Conservation (phyloP, 2,797 vertebrate genomes). For the Phyllotis vaccarum region DNA sequence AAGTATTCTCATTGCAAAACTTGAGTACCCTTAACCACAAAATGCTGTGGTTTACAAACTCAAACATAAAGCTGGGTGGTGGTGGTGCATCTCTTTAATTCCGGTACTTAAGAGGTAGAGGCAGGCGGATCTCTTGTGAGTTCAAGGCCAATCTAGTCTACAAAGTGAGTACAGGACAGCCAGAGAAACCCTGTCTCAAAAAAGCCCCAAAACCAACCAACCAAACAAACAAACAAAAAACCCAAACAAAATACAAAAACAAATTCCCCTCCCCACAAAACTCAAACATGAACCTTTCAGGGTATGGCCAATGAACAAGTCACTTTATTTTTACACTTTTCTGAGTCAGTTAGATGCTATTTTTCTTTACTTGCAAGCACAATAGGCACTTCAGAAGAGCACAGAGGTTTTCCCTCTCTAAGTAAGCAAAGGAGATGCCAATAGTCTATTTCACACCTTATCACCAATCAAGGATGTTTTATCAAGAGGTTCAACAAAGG, state of each 20-base stretch:
- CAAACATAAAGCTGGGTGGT: rapidly evolving
- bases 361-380: conserved; percentile 46
- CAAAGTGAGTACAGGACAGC: too few relatives aligned
- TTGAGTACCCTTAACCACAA: conserved; percentile 42
- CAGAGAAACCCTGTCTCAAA: too few relatives aligned
- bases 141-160: too few relatives aligned
- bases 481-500: not conserved
- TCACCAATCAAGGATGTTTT: not conserved
- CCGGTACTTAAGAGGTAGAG: too few relatives aligned
- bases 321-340: conserved; percentile 6
- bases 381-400: not conserved
- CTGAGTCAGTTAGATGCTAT: conserved; percentile 44
- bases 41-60: not conserved
- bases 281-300: not conserved
- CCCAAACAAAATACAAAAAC: too few relatives aligned
- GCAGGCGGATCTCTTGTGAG: too few relatives aligned
- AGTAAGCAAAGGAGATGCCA: not conserved
- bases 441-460: not conserved
- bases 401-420: not conserved
- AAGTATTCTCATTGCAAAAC: conserved; percentile 44
- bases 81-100: too few relatives aligned
- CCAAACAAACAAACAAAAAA: too few relatives aligned
- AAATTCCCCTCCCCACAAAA: too few relatives aligned
- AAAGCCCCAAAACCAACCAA: too few relatives aligned
- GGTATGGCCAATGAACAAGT: not conserved